Conservation (phyloP, 1,140 invertebrate genomes). For the Panagrolaimus sp. region DNA sequence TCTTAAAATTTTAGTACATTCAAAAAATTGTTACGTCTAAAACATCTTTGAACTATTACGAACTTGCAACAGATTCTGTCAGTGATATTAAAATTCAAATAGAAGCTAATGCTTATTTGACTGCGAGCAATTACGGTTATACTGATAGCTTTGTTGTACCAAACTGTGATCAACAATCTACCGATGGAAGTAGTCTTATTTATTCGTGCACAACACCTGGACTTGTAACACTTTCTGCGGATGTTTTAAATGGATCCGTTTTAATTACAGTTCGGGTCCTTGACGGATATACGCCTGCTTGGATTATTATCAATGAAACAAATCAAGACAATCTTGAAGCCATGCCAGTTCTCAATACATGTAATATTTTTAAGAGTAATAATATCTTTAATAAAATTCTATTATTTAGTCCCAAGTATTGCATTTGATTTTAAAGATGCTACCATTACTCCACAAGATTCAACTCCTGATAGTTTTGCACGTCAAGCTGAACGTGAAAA, state of each 20-base stretch:
- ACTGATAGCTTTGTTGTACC: neutral
- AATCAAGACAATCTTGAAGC: slow-evolving; percentile 8
- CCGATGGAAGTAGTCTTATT: neutral
- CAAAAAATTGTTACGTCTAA: neutral
- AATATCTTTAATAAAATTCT: neutral
- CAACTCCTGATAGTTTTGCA: neutral
- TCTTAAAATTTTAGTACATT: neutral
- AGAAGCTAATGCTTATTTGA: neutral
- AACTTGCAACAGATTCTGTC: neutral
- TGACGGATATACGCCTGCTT: neutral
- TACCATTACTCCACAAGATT: neutral
- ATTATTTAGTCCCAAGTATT: neutral
- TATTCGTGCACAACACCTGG: neutral
- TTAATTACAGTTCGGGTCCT: neutral
- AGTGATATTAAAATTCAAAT: neutral
- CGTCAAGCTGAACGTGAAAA: neutral
- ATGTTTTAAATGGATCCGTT: neutral
- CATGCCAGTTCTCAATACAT: neutral
- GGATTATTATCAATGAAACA: slow-evolving; percentile 1
- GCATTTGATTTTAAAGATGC: neutral
- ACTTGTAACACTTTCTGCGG: neutral
- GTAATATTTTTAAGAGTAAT: neutral
- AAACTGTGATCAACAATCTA: neutral
- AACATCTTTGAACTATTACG: neutral
- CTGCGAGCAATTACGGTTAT: neutral